phyloP scores from a whole-genome alignment of 2,797 vertebrate species.

The Sciaenops ocellatus region DNA sequence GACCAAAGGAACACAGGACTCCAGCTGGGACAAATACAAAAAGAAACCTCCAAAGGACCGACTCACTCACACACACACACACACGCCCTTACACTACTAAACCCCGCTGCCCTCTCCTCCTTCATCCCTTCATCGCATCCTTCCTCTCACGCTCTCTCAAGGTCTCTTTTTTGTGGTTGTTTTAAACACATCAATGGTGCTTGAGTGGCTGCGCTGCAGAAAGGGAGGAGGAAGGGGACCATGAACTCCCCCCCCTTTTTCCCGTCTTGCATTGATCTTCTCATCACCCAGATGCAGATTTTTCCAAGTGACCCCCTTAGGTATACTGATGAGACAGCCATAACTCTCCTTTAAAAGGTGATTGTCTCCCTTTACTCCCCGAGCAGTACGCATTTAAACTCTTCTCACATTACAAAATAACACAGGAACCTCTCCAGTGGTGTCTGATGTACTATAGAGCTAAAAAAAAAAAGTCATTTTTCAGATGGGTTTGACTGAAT shows the following conservation, averaged over 20 bases:
- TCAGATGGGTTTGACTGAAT: constrained; percentile 17
- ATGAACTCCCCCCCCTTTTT: constrained; percentile 22
- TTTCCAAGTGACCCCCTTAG: constrained; percentile 46
- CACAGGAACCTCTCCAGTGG: constrained; percentile 9
- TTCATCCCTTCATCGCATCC: constrained; percentile 51
- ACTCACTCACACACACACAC: constrained; percentile 19
- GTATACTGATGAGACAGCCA: constrained; percentile 22
- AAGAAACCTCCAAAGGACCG: constrained; percentile 47
- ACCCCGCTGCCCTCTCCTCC: constrained; percentile 16
- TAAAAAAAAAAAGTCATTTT: constrained; percentile 4
- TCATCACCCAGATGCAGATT: constrained; percentile 39
- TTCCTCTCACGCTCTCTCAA: constrained; percentile 49
- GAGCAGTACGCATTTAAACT: constrained; percentile 30
- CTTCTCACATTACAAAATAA: constrained; percentile 47
- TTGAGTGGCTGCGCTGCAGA: constrained; percentile 33
- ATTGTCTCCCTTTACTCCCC: constrained; percentile 5
- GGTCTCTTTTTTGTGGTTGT: constrained; percentile 66
- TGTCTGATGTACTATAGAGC: constrained; percentile 2
- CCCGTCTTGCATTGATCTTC: constrained; percentile 51
- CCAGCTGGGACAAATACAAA: constrained; percentile 64
- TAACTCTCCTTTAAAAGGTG: constrained; percentile 43
- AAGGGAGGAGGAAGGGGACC: constrained; percentile 4
- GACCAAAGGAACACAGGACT: constrained; percentile 66
- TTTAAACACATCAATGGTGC: constrained; percentile 50
- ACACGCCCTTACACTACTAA: constrained; percentile 23